A percentile compares a stretch with the other conserved stretches of the same genome.
Conservation (phyloP, 2,888 invertebrate species). For the Muscina levida region DNA sequence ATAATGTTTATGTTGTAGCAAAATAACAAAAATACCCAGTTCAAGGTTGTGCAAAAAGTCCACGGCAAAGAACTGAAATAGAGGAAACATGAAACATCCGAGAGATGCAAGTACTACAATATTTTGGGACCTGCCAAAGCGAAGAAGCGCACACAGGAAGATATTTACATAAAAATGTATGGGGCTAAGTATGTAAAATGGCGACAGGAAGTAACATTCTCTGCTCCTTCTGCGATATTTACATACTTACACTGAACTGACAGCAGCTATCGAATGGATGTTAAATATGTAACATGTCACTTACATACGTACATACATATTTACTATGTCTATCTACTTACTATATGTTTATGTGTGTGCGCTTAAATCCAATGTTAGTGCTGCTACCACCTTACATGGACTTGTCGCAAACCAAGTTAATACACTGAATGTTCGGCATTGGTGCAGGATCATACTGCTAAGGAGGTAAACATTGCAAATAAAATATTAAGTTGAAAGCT, state of each 20-base stretch:
- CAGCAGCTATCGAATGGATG: constrained; percentile 17
- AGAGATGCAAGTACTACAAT: constrained; percentile 10
- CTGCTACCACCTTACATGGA: too few species aligned
- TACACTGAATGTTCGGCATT: constrained; percentile 1
- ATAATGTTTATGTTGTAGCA: too few species aligned
- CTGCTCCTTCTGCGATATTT: background rate
- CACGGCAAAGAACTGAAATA: background rate
- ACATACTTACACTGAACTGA: background rate
- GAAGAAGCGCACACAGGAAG: too few species aligned
- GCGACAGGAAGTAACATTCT: constrained; percentile 50
- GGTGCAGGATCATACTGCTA: constrained; percentile 1
- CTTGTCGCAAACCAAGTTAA: background rate
- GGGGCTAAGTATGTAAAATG: constrained; percentile 32
- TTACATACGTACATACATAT: constrained; percentile 7
- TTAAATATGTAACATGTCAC: constrained; percentile 21
- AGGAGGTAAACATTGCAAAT: constrained; percentile 35
- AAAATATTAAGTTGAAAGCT: constrained; percentile 37
- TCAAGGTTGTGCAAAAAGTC: background rate
- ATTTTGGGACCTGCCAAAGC: too few species aligned
- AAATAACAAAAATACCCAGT: too few species aligned
- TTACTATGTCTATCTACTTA: background rate
- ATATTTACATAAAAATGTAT: constrained; percentile 25
- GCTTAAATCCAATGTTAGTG: background rate
- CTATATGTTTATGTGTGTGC: too few species aligned
- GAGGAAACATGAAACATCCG: constrained; percentile 5